Base-by-base conservation (phyloP, 2,113 vertebrate species). In the Silurus asotus region DNA sequence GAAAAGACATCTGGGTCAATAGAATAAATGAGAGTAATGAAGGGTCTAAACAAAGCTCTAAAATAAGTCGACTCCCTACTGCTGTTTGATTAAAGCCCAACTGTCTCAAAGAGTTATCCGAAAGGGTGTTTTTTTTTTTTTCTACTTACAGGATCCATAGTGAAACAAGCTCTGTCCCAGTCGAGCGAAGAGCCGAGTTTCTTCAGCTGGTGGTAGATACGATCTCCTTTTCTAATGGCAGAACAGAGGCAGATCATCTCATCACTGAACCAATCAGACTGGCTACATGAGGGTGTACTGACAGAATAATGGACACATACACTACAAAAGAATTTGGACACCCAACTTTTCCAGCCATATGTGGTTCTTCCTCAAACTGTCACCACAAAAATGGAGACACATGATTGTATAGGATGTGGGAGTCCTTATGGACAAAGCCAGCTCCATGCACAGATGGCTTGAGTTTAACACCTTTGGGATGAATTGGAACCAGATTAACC, bases 141-240 rank as follows among this genome's bases (percentile, higher is more conserved):
- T 11, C 2, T 62, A 88, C 96, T 93, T 83, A 98, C 97, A 20
- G 93, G 14, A 81, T 98, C 97, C 97, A 98, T 98, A n/a, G 97
- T 98, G 91, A 98, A 98, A 89, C 97, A 98, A 37, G 96, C 96
- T 90, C 97, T 92, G 78, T 97, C 96, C 97, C 97, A 98, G 91
- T 98, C 97, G 90, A 98, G 90, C 81, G 97, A 97, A 20, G 96
- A 96, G 8, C 97, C 97, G 3, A 98, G 93, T 86, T 95, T 97
- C 92, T 93, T 96, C 86, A 98, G 93, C 92, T 98, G 97, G 87
- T 98, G 97, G 91, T 98, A 98, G 91, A 98, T 98, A 0, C 96
- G 94, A 90, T 97, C 97, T 23, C 97, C 97, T 85, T 98, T 98
- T 90, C 97, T 98, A 49, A 80, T 2, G 86, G 83, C 59, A 23